phyloP scores from a whole-genome alignment of 2,888 invertebrate genomes.

The Acholoe squamosa region DNA sequence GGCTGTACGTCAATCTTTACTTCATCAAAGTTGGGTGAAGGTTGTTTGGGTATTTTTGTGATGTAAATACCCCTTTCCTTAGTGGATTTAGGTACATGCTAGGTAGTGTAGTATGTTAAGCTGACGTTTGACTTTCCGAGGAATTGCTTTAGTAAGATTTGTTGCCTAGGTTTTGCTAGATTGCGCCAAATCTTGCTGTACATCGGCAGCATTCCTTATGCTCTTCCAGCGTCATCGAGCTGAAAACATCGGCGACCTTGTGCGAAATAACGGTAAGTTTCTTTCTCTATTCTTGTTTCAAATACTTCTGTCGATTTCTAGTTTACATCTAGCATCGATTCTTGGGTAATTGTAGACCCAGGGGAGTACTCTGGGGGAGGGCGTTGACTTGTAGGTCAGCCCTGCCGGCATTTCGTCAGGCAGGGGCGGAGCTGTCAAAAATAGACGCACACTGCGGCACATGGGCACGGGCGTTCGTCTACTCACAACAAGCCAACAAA shows the following conservation, averaged over 20 bases:
- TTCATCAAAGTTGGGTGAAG: slow-evolving; percentile 58
- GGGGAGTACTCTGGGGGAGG: neutral
- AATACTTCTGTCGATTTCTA: neutral
- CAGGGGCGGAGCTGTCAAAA: slow-evolving; percentile 48
- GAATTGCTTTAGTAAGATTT: neutral
- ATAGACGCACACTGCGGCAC: slow-evolving; percentile 27
- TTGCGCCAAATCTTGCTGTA: neutral
- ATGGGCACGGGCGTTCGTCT: too few relatives aligned
- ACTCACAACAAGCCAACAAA: neutral
- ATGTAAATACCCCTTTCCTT: slow-evolving; percentile 23
- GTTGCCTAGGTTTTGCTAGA: neutral
- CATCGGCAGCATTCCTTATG: slow-evolving; percentile 34
- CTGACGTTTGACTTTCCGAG: neutral
- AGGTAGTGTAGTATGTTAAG: neutral
- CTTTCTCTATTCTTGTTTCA: neutral
- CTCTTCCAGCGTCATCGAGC: slow-evolving; percentile 30
- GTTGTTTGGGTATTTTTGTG: slow-evolving; percentile 61
- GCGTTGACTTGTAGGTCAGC: neutral
- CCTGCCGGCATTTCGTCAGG: slow-evolving; percentile 32
- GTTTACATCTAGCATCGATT: neutral
- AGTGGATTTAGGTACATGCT: neutral
- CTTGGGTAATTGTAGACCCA: too few relatives aligned
- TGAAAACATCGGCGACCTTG: slow-evolving; percentile 36
- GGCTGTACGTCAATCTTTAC: neutral
- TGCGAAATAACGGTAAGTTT: slow-evolving; percentile 34